Conservation (phyloP, 2,797 vertebrate genomes). For the Tinamus major region DNA sequence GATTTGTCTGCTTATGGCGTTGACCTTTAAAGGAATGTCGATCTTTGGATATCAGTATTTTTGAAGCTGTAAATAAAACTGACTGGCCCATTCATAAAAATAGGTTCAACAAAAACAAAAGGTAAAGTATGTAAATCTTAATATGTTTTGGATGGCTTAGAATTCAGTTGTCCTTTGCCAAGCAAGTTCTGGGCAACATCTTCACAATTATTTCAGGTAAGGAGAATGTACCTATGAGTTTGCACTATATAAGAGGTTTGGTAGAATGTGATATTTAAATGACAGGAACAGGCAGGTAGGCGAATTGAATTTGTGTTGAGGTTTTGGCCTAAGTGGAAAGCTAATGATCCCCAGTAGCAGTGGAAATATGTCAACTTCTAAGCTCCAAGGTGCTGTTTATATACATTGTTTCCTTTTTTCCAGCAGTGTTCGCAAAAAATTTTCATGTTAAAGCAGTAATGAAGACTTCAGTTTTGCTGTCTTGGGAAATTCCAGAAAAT, state of each 20-base stretch:
- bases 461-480: constrained; percentile 97
- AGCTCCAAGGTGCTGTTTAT: constrained; percentile 85
- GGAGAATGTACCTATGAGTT: constrained; percentile 56
- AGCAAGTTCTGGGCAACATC: constrained; percentile 77
- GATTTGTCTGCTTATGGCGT: constrained; percentile 89
- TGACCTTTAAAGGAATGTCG: constrained; percentile 82
- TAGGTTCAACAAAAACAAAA: constrained; percentile 80
- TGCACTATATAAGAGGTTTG: constrained; percentile 37
- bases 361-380: constrained; percentile 18
- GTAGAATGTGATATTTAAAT: constrained; percentile 63
- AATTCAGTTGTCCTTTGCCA: constrained; percentile 76
- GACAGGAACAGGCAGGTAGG: constrained; percentile 72
- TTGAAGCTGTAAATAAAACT: constrained; percentile 82
- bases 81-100: constrained; percentile 78
- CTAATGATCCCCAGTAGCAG: not conserved
- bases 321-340: constrained; percentile 26
- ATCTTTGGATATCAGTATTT: constrained; percentile 82
- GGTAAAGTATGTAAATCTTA: constrained; percentile 84
- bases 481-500: constrained; percentile 99
- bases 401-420: constrained; percentile 94
- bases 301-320: constrained; percentile 6
- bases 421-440: constrained; percentile 99
- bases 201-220: constrained; percentile 80
- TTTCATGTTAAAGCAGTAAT: constrained; percentile 99
- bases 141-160: constrained; percentile 78